These are phyloP conservation scores for Trissolcus brochymenae DNA, from an alignment of 2,888 invertebrate species.

Conservation along the genomic window DNA sequence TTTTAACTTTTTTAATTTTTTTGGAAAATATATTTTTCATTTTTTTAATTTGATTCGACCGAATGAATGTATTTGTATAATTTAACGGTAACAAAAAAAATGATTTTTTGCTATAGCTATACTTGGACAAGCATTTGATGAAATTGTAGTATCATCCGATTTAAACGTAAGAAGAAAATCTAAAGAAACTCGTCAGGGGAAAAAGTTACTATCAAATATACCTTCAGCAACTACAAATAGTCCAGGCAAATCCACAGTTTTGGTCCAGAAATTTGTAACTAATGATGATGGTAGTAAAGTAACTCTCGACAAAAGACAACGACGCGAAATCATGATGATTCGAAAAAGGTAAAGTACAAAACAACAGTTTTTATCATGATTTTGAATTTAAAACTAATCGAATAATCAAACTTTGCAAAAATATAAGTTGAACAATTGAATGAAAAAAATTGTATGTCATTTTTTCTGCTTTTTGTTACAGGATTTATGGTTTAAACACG, in stretches of 20 bases:
- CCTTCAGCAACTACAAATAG: slow-evolving; percentile 70
- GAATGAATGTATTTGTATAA: neutral
- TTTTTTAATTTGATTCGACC: neutral
- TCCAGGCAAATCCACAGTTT: slow-evolving; percentile 68
- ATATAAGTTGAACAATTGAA: neutral
- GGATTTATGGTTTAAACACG: slow-evolving; percentile 66
- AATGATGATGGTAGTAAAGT: slow-evolving; percentile 70
- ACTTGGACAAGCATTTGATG: slow-evolving; percentile 75
- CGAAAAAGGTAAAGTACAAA: slow-evolving; percentile 64
- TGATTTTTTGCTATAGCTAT: slow-evolving; percentile 58
- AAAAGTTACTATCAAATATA: slow-evolving; percentile 71
- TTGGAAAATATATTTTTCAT: neutral
- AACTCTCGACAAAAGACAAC: slow-evolving; percentile 66
- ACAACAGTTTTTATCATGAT: neutral
- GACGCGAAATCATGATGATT: slow-evolving; percentile 63
- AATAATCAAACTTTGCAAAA: neutral
- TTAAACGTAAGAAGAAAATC: slow-evolving; percentile 72
- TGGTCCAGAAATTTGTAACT: slow-evolving; percentile 68
- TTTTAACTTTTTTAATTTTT: neutral
- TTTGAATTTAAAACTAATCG: neutral
- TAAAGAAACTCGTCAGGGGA: slow-evolving; percentile 74
- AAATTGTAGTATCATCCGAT: slow-evolving; percentile 76
- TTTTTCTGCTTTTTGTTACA: slow-evolving; percentile 52
- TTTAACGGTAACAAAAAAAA: neutral
- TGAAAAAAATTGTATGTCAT: neutral